Percentiles rank a stretch among this genome's conserved stretches.
phyloP scores from a whole-genome alignment of 1,140 invertebrate genomes.

The Wiebesia pumilae region DNA sequence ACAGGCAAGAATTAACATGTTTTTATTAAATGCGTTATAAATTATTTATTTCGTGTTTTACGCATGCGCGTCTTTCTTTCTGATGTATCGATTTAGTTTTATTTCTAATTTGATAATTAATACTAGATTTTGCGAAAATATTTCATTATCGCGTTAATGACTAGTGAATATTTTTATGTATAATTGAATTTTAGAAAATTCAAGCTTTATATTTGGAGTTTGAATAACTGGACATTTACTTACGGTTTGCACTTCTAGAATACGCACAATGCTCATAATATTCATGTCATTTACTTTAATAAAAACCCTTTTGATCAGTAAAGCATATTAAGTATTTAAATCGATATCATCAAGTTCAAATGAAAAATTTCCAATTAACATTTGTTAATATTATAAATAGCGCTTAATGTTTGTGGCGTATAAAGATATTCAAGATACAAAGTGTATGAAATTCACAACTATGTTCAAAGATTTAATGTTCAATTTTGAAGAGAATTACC shows the following conservation, averaged over 20 bases:
- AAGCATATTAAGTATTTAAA: no score
- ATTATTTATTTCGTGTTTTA: background rate
- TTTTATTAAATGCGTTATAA: constrained; percentile 5
- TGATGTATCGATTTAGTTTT: background rate
- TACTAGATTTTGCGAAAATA: background rate
- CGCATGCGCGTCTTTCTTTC: background rate
- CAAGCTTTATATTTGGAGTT: no score
- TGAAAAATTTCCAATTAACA: background rate
- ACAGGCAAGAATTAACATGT: background rate
- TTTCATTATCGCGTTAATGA: background rate
- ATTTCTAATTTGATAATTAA: background rate
- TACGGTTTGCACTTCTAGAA: no score
- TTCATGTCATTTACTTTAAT: no score
- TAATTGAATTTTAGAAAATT: no score
- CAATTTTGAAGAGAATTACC: background rate
- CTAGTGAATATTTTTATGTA: background rate
- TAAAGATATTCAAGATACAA: background rate
- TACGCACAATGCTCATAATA: no score
- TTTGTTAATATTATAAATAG: background rate
- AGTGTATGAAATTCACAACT: background rate
- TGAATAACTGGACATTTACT: no score
- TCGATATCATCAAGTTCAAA: no score
- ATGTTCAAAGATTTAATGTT: background rate
- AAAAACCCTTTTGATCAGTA: no score
- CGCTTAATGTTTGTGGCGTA: background rate